Evolutionary conservation across 1,140 invertebrate species (phyloP).

Genomic region (Drosophila gunungcola): DNA sequence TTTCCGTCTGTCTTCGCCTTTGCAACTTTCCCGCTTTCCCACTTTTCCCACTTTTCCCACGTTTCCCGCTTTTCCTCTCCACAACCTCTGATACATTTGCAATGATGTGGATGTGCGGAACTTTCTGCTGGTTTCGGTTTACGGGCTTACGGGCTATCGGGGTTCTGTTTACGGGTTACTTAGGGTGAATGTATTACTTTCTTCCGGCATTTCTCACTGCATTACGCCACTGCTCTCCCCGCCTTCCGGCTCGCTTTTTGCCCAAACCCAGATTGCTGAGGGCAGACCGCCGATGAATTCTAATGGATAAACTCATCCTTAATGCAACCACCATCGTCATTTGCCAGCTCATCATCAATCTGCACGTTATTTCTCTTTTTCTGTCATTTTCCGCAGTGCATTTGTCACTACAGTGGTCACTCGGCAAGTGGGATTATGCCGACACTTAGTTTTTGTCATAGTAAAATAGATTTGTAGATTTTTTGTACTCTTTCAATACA

Average conservation of each 20-base stretch:
- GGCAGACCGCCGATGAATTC: constrained; percentile 32
- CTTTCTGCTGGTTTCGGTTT: constrained; percentile 32
- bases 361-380: constrained; percentile 1
- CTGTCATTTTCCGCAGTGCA: neutral
- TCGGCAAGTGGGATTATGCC: neutral
- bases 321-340: constrained; percentile 26
- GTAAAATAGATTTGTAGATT: too few species aligned
- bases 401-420: neutral
- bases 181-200: constrained; percentile 65
- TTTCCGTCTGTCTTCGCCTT: constrained; percentile 30
- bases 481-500: too few species aligned
- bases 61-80: neutral
- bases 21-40: neutral
- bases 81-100: constrained; percentile 37
- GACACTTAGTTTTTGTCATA: neutral
- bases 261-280: neutral
- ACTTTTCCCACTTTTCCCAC: neutral
- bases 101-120: constrained; percentile 58
- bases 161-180: constrained; percentile 47
- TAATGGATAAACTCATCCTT: constrained; percentile 31
- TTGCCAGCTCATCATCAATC: constrained; percentile 28
- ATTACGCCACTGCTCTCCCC: constrained; percentile 23
- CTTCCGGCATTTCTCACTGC: constrained; percentile 41
- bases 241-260: neutral
- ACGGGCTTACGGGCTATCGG: constrained; percentile 12